Evolutionary conservation across 1,140 invertebrate species (phyloP).

Genomic region (Bombus cullumanus): DNA sequence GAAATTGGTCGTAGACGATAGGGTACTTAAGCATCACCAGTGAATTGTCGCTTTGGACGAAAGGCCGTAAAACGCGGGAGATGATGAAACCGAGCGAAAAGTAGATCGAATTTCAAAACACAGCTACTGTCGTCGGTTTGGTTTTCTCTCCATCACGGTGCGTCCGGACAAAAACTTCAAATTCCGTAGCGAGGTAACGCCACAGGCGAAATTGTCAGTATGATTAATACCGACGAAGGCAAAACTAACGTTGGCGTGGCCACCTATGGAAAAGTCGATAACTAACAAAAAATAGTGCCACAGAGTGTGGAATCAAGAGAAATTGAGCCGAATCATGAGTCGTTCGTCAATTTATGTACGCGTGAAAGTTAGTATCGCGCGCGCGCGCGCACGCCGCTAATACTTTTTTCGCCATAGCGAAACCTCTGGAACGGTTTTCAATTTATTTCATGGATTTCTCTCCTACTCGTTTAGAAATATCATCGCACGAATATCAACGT

Average conservation of each 20-base stretch:
- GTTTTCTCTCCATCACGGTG: slow-evolving; percentile 65
- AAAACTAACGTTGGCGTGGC: slow-evolving; percentile 56
- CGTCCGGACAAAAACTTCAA: slow-evolving; percentile 67
- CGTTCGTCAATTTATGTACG: slow-evolving; percentile 62
- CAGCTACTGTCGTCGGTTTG: slow-evolving; percentile 26
- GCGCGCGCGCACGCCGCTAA: neutral
- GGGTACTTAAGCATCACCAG: neutral
- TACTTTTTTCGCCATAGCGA: slow-evolving; percentile 25
- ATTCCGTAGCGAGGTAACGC: slow-evolving; percentile 67
- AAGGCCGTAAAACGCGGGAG: neutral
- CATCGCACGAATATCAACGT: neutral
- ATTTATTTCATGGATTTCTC: slow-evolving; percentile 24
- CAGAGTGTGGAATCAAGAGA: slow-evolving; percentile 58
- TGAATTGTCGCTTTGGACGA: neutral
- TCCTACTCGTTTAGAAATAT: slow-evolving; percentile 4
- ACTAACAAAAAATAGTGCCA: slow-evolving; percentile 55
- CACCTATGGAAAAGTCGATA: slow-evolving; percentile 59
- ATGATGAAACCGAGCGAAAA: slow-evolving; percentile 56
- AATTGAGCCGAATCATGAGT: slow-evolving; percentile 52
- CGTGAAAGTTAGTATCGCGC: slow-evolving; percentile 58
- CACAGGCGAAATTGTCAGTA: slow-evolving; percentile 64
- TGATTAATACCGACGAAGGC: slow-evolving; percentile 68
- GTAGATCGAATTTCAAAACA: slow-evolving; percentile 70
- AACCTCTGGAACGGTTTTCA: slow-evolving; percentile 10
- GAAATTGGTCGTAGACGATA: neutral